A percentile compares a stretch with the other conserved stretches of the same genome.
Conservation (phyloP, 2,113 vertebrate genomes). For the Australoheros scitulus region DNA sequence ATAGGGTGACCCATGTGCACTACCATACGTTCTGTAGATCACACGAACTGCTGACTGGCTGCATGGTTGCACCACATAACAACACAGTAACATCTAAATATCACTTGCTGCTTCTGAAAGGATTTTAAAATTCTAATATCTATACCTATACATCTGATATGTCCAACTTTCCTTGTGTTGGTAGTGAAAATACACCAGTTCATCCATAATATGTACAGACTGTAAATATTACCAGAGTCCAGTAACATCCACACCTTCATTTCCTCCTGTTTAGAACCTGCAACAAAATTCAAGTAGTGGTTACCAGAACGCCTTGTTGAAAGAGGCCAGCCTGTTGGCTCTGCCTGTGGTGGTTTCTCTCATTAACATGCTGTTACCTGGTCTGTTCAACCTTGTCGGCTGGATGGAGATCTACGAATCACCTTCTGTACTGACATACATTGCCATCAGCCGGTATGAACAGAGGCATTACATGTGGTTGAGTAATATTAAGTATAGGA, state of each 20-base stretch:
- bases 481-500: background rate
- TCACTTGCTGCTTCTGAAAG: background rate
- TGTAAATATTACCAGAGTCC: background rate
- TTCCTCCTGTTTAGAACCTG: conserved; percentile 29
- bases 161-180: background rate
- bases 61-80: background rate
- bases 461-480: background rate
- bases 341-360: conserved; percentile 85
- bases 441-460: conserved; percentile 86
- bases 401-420: conserved; percentile 87
- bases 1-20: background rate
- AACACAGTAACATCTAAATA: accelerated
- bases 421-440: conserved; percentile 80
- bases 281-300: accelerated
- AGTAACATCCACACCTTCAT: background rate
- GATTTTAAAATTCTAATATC: background rate
- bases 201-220: background rate
- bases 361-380: conserved; percentile 84
- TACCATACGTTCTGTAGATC: background rate
- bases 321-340: conserved; percentile 80
- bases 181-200: background rate
- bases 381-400: conserved; percentile 84
- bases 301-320: background rate
- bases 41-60: background rate
- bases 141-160: background rate